Conservation (phyloP, 1,140 invertebrate species). For the Cotesia chilonis region DNA sequence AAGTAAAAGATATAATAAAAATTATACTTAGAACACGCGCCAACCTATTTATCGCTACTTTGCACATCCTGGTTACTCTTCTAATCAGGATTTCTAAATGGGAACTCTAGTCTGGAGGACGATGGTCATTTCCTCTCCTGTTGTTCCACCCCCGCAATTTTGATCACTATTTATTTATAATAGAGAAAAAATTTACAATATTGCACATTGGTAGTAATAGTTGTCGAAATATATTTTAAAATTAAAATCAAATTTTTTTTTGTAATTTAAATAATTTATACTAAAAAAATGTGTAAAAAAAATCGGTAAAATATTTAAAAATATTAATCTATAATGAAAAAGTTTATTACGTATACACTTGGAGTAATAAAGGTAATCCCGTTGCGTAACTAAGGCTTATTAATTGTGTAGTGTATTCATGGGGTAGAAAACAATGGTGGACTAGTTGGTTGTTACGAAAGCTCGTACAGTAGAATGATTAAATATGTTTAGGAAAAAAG, state of each 20-base stretch:
- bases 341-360: neutral
- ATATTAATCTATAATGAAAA: no score
- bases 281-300: no score
- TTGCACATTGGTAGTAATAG: no score
- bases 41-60: slow-evolving; percentile 27
- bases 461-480: slow-evolving; percentile 15
- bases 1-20: neutral
- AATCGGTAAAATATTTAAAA: neutral
- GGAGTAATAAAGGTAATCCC: slow-evolving; percentile 29
- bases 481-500: neutral
- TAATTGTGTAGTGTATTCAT: slow-evolving; percentile 21
- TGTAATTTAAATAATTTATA: no score
- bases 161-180: neutral
- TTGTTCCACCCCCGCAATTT: slow-evolving; percentile 32
- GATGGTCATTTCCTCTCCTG: slow-evolving; percentile 58
- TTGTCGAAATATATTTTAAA: neutral
- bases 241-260: no score
- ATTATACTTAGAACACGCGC: neutral
- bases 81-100: slow-evolving; percentile 63
- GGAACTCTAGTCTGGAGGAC: slow-evolving; percentile 54
- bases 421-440: slow-evolving; percentile 23
- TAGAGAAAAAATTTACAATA: neutral
- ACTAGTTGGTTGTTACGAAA: slow-evolving; percentile 26
- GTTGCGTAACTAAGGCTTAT: slow-evolving; percentile 16
- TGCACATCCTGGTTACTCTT: slow-evolving; percentile 33